Evolutionary conservation across 2,113 vertebrate species (phyloP).

Genomic region (Ifrita kowaldi): DNA sequence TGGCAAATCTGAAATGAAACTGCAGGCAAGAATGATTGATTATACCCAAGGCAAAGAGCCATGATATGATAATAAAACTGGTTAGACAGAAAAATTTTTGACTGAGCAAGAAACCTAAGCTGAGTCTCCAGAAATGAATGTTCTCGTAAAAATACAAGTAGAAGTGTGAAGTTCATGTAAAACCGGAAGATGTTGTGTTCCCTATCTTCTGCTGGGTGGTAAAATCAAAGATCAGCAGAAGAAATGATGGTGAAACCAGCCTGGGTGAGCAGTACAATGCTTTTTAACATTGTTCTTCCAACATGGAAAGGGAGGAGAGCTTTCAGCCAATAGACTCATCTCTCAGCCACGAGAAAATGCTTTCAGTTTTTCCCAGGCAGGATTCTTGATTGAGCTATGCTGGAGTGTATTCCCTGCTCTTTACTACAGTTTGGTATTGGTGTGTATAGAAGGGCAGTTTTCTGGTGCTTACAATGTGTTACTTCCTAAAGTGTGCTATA

Average conservation of each 20-base stretch:
- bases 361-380: not conserved
- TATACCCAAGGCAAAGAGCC: not conserved
- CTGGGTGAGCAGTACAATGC: not conserved
- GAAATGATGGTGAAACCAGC: not conserved
- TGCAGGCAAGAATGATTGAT: not conserved
- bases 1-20: constrained; percentile 24
- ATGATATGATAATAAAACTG: not conserved
- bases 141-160: not conserved
- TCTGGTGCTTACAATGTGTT: not conserved
- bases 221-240: not conserved
- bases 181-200: not conserved
- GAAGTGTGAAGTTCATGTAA: not conserved
- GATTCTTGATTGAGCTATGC: not conserved
- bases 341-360: not conserved
- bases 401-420: not conserved
- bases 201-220: not conserved
- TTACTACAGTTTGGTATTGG: not conserved
- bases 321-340: not conserved
- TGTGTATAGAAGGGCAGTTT: not conserved
- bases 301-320: not conserved
- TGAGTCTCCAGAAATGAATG: not conserved
- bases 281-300: not conserved
- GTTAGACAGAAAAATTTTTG: not conserved
- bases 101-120: not conserved
- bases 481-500: not conserved